Base-by-base conservation (phyloP, 2,888 invertebrate genomes). In the Dicranocentrus wangi region DNA sequence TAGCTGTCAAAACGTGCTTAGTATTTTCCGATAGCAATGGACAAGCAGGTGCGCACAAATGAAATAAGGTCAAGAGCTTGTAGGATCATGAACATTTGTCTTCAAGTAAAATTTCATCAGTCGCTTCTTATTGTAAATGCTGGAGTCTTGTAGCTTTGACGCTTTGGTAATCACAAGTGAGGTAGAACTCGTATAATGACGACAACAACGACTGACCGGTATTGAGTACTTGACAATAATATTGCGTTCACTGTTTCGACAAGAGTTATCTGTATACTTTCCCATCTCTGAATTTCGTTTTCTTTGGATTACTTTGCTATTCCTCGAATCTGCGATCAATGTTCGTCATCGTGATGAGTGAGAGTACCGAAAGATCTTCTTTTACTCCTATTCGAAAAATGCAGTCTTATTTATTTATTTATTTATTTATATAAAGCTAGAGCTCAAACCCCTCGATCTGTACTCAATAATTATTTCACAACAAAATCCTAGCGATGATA, bases 71-170 rank as follows among this genome's bases (percentile, higher is more conserved):
- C 47, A 47, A 10, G 47, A 47, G 47, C 47, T 47, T 47, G 47
- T n/a, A 47, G 47, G 15, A 3, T 47, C 47, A n/a, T 47, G 47
- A 47, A 47, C 47, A 47, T 47, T 47, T 75, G 58, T 58, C 28
- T 66, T 43, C 32, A 42, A 66, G 28, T 55, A 23, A 58, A 61
- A 61, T 17, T 42, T 42, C 32, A 47, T 77, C 61, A 77, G 77
- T 68, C 77, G 58, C 39, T 75, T 66, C 21, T 68, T 47, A 58
- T 60, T 76, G 69, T 61, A 69, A 61, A 77, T 69, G 60, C 43
- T 27, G 51, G 65, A 51, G 51, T 63, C 55, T 63, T 70, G 42
- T 51, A 15, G 47, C 13, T 32, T 63, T 63, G 27, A 8, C 53
- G 17, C 25, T 58, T 70, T 69, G 17, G 25, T 70, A 65, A 17